Evolutionary conservation across 2,888 invertebrate genomes (phyloP).

Genomic region (Chouioia cunea): DNA sequence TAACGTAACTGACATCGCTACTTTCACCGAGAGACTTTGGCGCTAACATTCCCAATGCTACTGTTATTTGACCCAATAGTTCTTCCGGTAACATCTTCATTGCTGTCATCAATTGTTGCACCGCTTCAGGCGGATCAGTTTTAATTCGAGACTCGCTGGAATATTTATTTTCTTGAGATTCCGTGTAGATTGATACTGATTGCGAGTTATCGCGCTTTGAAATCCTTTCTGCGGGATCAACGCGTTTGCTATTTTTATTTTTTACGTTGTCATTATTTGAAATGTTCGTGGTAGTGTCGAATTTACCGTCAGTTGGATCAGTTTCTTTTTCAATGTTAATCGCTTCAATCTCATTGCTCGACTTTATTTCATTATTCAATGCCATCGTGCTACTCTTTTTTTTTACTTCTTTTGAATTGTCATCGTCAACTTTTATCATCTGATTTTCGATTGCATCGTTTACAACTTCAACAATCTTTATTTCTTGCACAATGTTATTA

Average conservation of each 20-base stretch:
- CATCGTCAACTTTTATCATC: not conserved
- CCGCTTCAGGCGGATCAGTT: slow-evolving; percentile 29
- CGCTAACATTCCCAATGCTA: slow-evolving; percentile 59
- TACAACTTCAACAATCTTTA: not conserved
- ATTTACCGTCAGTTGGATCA: not conserved
- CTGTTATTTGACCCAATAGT: slow-evolving; percentile 58
- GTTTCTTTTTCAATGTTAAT: not conserved
- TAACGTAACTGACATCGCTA: too few relatives aligned
- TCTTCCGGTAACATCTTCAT: slow-evolving; percentile 63
- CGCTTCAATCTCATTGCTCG: not conserved
- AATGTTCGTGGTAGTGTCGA: not conserved
- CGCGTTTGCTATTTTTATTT: not conserved
- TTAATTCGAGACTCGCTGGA: not conserved
- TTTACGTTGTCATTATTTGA: not conserved
- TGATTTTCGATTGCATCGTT: not conserved
- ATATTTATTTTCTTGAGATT: not conserved
- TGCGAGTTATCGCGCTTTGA: not conserved
- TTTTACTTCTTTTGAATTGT: not conserved
- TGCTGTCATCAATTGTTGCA: slow-evolving; percentile 60
- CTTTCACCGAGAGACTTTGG: slow-evolving; percentile 41
- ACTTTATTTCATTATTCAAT: not conserved
- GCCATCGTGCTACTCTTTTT: not conserved
- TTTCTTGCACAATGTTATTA: not conserved
- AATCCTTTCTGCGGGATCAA: not conserved
- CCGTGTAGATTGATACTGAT: not conserved